Conservation (phyloP, 2,797 vertebrate genomes). For the Enteromius thamalakanensis region DNA sequence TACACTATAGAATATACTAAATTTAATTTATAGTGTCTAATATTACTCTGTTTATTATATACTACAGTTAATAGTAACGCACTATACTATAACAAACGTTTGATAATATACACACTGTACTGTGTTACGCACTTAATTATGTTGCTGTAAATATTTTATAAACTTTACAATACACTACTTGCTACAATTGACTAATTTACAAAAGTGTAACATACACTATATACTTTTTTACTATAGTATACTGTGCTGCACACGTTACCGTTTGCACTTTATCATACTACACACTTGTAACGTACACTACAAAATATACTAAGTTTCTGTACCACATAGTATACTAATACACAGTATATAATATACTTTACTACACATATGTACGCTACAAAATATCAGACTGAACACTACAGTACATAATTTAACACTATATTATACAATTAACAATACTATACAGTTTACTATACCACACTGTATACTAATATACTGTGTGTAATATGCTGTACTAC, state of each 20-base stretch:
- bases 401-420: background rate
- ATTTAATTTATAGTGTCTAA: background rate
- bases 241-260: background rate
- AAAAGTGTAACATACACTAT: background rate
- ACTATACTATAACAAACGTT: background rate
- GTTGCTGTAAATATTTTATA: background rate
- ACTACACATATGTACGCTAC: background rate
- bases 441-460: background rate
- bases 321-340: background rate
- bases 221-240: background rate
- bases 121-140: background rate
- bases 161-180: background rate
- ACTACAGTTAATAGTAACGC: background rate
- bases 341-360: background rate
- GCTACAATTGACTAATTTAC: background rate
- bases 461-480: background rate
- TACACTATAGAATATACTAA: background rate
- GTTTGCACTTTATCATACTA: background rate
- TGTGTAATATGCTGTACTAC: no score
- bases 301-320: background rate
- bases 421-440: background rate
- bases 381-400: background rate
- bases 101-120: background rate
- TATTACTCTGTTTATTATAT: background rate
- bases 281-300: background rate